A percentile compares a stretch with the other conserved stretches of the same genome.
Evolutionary conservation across 2,888 invertebrate genomes (phyloP).

Genomic region (Rutpela maculata): DNA sequence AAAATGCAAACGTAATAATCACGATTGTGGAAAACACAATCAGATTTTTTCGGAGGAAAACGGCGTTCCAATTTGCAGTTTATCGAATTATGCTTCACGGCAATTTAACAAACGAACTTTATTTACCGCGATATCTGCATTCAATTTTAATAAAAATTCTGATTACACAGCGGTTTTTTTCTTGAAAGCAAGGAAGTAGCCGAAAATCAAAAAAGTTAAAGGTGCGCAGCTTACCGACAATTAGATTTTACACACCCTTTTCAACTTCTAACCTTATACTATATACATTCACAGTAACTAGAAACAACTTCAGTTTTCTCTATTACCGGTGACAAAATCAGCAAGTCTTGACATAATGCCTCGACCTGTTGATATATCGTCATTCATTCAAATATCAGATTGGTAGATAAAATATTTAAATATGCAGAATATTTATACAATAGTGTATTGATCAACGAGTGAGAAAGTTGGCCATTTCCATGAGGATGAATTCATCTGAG

Average conservation of each 20-base stretch:
- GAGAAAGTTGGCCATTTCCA: too few relatives aligned
- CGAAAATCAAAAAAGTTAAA: neutral
- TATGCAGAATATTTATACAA: too few relatives aligned
- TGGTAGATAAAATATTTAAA: too few relatives aligned
- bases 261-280: too few relatives aligned
- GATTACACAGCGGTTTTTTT: neutral
- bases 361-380: too few relatives aligned
- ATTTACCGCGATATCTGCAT: constrained; percentile 10
- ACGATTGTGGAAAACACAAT: constrained; percentile 8
- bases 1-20: constrained; percentile 11
- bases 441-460: too few relatives aligned
- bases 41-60: constrained; percentile 5
- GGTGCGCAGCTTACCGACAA: neutral
- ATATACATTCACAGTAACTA: too few relatives aligned
- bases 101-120: constrained; percentile 21
- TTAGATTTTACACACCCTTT: neutral
- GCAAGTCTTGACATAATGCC: too few relatives aligned
- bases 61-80: constrained; percentile 22
- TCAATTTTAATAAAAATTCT: constrained; percentile 2
- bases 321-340: too few relatives aligned
- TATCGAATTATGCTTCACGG: constrained; percentile 18
- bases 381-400: too few relatives aligned
- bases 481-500: too few relatives aligned
- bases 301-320: too few relatives aligned
- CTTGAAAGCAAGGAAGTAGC: neutral